Conservation (phyloP, 2,888 invertebrate species). For the Galeopsomyia nigrocyanea region DNA sequence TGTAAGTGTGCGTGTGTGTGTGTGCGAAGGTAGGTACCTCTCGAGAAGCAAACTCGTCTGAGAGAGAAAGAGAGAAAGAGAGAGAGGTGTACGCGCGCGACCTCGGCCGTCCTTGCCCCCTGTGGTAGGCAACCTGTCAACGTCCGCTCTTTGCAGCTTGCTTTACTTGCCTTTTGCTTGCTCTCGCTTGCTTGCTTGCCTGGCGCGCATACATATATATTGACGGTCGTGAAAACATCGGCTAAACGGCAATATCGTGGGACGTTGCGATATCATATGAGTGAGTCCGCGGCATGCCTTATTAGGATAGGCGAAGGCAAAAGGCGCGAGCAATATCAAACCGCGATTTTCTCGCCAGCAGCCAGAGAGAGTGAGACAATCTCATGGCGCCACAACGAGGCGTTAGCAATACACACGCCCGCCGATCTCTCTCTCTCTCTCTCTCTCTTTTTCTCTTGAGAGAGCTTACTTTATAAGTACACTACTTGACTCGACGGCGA, state of each 20-base stretch:
- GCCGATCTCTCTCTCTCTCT: not conserved
- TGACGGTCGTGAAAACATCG: constrained; percentile 39
- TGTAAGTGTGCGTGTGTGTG: constrained; percentile 1
- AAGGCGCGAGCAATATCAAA: constrained; percentile 21
- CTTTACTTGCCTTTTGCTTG: constrained; percentile 43
- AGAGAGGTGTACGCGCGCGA: constrained; percentile 52
- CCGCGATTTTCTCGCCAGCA: constrained; percentile 45
- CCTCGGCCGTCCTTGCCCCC: constrained; percentile 69
- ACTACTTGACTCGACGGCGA: constrained; percentile 7
- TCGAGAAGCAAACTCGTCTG: not conserved
- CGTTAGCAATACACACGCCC: constrained; percentile 14
- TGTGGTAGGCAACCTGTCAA: constrained; percentile 60
- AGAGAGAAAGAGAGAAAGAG: constrained; percentile 17
- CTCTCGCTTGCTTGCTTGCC: constrained; percentile 42
- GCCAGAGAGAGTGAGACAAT: not conserved
- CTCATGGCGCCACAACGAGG: constrained; percentile 1
- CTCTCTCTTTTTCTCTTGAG: no score
- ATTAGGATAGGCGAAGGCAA: constrained; percentile 41
- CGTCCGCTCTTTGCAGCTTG: constrained; percentile 46
- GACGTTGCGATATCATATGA: not conserved
- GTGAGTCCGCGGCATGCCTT: constrained; percentile 38
- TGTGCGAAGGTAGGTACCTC: not conserved
- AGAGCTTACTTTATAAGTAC: not conserved
- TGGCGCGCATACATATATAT: constrained; percentile 5
- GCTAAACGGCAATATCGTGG: not conserved